These are phyloP conservation scores for Nerophis lumbriciformis DNA, from an alignment of 2,113 vertebrate genomes.

Conservation along the genomic window DNA sequence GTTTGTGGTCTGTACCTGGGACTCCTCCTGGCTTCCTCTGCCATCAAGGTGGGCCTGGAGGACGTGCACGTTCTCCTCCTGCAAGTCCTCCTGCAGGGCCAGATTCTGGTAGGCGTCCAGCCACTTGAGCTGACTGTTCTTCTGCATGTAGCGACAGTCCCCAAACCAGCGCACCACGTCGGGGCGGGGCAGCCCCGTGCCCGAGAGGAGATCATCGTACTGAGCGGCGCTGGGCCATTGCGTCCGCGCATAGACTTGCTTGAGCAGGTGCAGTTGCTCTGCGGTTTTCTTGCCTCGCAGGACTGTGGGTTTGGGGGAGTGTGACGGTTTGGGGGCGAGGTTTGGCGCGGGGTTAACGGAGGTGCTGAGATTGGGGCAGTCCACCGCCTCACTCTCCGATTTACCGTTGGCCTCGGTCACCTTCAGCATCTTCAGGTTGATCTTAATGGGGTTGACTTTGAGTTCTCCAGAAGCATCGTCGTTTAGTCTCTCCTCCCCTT, in stretches of 20 bases:
- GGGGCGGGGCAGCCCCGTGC: constrained; percentile 81
- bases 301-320: constrained; percentile 49
- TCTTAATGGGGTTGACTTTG: constrained; percentile 97
- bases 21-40: constrained; percentile 76
- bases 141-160: constrained; percentile 89
- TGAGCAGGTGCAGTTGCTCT: constrained; percentile 88
- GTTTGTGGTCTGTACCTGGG: constrained; percentile 45
- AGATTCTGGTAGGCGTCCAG: constrained; percentile 84
- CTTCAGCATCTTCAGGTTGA: constrained; percentile 93
- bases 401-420: constrained; percentile 86
- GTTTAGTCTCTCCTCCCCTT: constrained; percentile 68
- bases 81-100: constrained; percentile 71
- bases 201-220: constrained; percentile 82
- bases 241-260: constrained; percentile 88
- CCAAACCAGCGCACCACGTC: constrained; percentile 98
- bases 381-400: constrained; percentile 51
- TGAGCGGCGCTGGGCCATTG: constrained; percentile 89
- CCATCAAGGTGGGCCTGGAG: constrained; percentile 78
- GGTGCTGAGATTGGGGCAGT: constrained; percentile 45
- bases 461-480: constrained; percentile 75
- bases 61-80: constrained; percentile 58
- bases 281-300: constrained; percentile 84
- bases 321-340: constrained; percentile 28
- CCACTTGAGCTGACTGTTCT: constrained; percentile 95
- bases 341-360: constrained; percentile 33